Conservation (phyloP, 1,140 invertebrate species). For the Apis mellifera region Amel_HAv3.1 CM009942.2:8892501-8893000, state of each 20-base stretch:
- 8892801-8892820: constrained; percentile 14
- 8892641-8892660: background rate
- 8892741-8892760: constrained; percentile 38
- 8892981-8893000: constrained; percentile 46
- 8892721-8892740: constrained; percentile 61
- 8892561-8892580: background rate
- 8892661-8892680: constrained; percentile 42
- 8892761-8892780: constrained; percentile 1
- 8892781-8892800: constrained; percentile 11
- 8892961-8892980: constrained; percentile 41
- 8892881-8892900: constrained; percentile 45
- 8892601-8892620: constrained; percentile 17
- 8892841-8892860: background rate
- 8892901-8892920: background rate
- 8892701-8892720: constrained; percentile 53
- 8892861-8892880: background rate
- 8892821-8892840: background rate
- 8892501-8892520: too few relatives aligned
- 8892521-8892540: too few relatives aligned
- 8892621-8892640: constrained; percentile 4
- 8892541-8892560: background rate
- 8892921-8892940: constrained; percentile 40
- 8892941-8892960: constrained; percentile 51
- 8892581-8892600: background rate
- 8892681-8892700: constrained; percentile 51